These are phyloP conservation scores for Trissolcus basalis DNA, from an alignment of 1,140 invertebrate genomes.

Conservation along the genomic window DNA sequence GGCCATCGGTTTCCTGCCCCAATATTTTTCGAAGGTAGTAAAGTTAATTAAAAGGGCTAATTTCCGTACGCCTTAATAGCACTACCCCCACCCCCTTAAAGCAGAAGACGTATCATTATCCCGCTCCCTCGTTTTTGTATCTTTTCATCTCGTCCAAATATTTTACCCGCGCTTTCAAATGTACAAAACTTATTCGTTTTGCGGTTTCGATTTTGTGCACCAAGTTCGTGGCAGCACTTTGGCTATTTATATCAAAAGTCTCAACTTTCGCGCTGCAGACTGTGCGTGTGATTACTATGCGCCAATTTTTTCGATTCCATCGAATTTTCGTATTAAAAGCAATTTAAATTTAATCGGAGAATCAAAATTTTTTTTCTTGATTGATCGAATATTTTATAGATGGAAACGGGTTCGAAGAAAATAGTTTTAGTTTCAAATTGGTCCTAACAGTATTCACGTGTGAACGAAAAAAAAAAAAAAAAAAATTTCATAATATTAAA, in stretches of 20 bases:
- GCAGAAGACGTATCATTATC: constrained; percentile 36
- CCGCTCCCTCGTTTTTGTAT: constrained; percentile 29
- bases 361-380: constrained; percentile 22
- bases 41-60: constrained; percentile 59
- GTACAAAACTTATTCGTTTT: background rate
- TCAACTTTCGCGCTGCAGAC: background rate
- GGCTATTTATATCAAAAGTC: background rate
- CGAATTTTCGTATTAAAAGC: constrained; percentile 30
- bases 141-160: constrained; percentile 1
- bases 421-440: background rate
- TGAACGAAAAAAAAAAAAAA: too few species aligned
- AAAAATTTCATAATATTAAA: too few species aligned
- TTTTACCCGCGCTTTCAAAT: background rate
- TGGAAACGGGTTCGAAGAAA: constrained; percentile 1
- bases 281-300: constrained; percentile 20
- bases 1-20: constrained; percentile 19
- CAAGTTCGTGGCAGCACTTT: background rate
- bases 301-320: background rate
- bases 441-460: too few species aligned
- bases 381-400: constrained; percentile 21
- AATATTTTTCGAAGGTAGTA: constrained; percentile 49
- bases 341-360: constrained; percentile 14
- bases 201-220: background rate
- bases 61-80: constrained; percentile 48
- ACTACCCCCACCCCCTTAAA: constrained; percentile 37